Evolutionary conservation across 2,113 vertebrate genomes (phyloP).

Genomic region (Cathartes aura): DNA sequence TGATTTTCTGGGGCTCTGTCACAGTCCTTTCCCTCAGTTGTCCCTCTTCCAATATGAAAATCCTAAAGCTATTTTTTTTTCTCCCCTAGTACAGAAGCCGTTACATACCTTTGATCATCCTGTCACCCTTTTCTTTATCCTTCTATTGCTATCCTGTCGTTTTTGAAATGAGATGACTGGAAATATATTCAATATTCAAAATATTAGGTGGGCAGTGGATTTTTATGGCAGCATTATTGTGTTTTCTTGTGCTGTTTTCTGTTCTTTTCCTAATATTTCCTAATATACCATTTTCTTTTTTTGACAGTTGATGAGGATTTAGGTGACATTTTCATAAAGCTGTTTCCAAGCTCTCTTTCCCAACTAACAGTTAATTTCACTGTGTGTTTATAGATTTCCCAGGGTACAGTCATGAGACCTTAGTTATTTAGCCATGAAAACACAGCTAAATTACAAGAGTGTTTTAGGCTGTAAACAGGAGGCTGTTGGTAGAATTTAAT

Average conservation of each 20-base stretch:
- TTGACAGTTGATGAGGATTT: constrained; percentile 3
- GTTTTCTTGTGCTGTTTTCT: background rate
- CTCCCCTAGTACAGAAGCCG: background rate
- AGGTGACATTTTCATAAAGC: constrained; percentile 1
- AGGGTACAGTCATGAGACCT: background rate
- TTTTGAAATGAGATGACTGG: constrained; percentile 2
- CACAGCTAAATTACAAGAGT: background rate
- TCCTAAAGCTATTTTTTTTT: background rate
- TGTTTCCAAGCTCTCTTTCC: background rate
- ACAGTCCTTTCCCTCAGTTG: background rate
- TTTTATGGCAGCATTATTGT: background rate
- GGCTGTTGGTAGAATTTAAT: background rate
- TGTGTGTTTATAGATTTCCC: constrained; percentile 13
- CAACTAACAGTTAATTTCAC: background rate
- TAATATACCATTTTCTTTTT: background rate
- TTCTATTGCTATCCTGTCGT: background rate
- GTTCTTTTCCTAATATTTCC: background rate
- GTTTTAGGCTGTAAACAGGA: background rate
- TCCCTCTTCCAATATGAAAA: background rate
- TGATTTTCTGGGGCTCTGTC: background rate
- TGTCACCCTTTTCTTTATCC: constrained; percentile 19
- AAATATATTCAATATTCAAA: background rate
- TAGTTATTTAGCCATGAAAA: constrained; percentile 7
- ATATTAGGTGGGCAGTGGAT: background rate
- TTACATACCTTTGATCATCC: constrained; percentile 13